Base-by-base conservation (phyloP, 2,113 vertebrate genomes). In the Calonectris borealis region DNA sequence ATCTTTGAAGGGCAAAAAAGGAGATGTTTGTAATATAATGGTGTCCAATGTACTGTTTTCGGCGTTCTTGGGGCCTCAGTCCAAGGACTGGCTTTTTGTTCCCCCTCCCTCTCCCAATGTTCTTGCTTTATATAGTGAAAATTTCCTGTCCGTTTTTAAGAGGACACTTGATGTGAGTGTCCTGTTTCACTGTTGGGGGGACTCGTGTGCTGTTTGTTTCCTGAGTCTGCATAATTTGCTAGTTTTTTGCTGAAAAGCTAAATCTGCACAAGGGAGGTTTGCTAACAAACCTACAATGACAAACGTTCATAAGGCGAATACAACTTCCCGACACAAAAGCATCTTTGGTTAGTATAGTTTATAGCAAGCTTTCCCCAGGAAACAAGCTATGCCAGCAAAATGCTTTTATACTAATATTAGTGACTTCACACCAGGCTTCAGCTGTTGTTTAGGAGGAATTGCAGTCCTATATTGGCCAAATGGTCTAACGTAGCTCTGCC, bases 1-100 rank as follows among this genome's bases (percentile, higher is more conserved):
- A 58, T 93, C 83, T 97, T 77, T 57, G 65, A 87, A 81, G n/a
- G 83, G 57, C 44, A 22, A 65, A 93, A 91, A 95, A 64, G 10
- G 34, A 51, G 20, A 34, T 64, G 38, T 86, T 87, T 91, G 21
- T 72, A 42, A 62, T 38, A 16, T 20, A 85, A 14, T 29, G 25
- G 29, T 83, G 22, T 91, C 76, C 58, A 86, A 11, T 29, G 11
- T 85, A 69, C 55, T 72, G 29, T 58, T 76, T 92, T 68, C 34
- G 86, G 26, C 1, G 9, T 16, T 90, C n/a, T 11, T 66, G 60
- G 79, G 58, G 77, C 31, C 82, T 93, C 70, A 83, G 55, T 86
- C 42, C 13, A 66, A 70, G 54, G 66, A 79, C 2, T 82, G 57
- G 20, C 49, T 60, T 83, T 90, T 72, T 71, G 29, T 93, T 83